These are phyloP conservation scores for Onychostruthus taczanowskii DNA, from an alignment of 2,113 vertebrate genomes.

Conservation along the genomic window DNA sequence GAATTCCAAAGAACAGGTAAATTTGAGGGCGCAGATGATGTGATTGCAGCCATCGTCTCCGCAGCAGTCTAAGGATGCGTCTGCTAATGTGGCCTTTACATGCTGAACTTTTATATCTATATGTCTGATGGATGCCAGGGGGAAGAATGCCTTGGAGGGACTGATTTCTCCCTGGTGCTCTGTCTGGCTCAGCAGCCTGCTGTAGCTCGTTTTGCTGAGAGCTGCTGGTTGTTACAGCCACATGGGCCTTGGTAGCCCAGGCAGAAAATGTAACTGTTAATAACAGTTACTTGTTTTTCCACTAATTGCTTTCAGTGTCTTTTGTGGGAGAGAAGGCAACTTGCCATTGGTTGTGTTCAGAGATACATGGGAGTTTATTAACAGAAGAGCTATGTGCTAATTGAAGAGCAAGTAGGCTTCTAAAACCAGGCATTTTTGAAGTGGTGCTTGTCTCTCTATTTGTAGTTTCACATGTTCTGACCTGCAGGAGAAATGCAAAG, in stretches of 20 bases:
- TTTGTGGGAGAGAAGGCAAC: neutral
- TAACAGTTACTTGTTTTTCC: neutral
- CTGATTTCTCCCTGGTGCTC: neutral
- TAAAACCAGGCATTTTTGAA: neutral
- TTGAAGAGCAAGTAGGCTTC: neutral
- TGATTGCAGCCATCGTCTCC: neutral
- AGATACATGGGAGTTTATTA: neutral
- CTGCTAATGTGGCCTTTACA: neutral
- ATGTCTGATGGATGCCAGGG: neutral
- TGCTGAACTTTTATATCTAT: fast-evolving
- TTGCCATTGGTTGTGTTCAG: neutral
- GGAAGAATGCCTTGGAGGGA: neutral
- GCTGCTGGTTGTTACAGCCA: neutral
- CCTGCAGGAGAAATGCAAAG: neutral
- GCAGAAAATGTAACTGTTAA: neutral
- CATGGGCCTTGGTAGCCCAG: neutral
- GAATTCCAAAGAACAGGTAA: neutral
- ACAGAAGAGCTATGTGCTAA: neutral
- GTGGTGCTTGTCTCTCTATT: neutral
- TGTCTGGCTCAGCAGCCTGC: neutral
- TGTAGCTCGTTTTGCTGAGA: neutral
- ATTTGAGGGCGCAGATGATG: neutral
- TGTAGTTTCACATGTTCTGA: neutral
- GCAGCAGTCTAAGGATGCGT: neutral
- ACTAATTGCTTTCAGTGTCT: neutral